Conservation (phyloP, 2,888 invertebrate genomes). For the Dolomedes plantarius region DNA sequence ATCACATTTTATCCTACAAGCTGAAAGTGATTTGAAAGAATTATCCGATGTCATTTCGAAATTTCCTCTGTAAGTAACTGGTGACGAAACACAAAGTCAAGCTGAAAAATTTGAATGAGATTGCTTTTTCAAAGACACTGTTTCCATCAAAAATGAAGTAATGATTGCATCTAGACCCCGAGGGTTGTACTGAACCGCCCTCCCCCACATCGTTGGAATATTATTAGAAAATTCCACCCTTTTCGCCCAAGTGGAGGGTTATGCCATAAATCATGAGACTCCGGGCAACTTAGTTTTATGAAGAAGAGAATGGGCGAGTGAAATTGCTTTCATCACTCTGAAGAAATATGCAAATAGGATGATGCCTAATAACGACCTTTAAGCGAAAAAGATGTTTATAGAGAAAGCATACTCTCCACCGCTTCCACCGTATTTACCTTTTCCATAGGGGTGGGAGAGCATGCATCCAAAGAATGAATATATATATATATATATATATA, state of each 20-base stretch:
- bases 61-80: no score
- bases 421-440: no score
- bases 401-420: not conserved
- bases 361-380: not conserved
- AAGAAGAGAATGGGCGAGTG: not conserved
- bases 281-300: not conserved
- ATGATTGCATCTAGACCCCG: not conserved
- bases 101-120: no score
- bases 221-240: not conserved
- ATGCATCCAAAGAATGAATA: no score
- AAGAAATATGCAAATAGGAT: constrained; percentile 1
- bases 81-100: no score
- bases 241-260: not conserved
- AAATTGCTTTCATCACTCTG: not conserved
- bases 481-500: no score
- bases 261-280: not conserved
- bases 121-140: not conserved
- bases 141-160: not conserved
- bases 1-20: no score
- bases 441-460: no score
- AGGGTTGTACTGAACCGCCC: not conserved
- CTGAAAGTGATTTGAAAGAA: no score
- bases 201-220: not conserved
- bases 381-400: not conserved
- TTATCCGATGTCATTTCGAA: no score